Conservation (phyloP, 1,140 invertebrate species). For the Pissodes strobi region DNA sequence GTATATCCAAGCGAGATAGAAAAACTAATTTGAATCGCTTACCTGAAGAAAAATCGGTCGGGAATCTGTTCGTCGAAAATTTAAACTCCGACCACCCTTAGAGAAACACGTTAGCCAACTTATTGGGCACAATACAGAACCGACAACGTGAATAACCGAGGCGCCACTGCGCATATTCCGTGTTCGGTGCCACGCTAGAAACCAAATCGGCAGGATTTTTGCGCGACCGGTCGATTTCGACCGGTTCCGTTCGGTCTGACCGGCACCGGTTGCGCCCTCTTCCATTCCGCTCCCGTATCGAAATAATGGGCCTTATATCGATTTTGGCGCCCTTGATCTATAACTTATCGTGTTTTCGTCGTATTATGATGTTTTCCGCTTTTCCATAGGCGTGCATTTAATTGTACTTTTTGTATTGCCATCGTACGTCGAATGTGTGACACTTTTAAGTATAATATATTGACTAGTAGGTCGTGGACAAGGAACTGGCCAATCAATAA, state of each 20-base stretch:
- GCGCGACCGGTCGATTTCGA: constrained; percentile 27
- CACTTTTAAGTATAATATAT: too few species aligned
- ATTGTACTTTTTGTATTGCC: too few species aligned
- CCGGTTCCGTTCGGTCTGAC: constrained; percentile 16
- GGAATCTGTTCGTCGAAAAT: constrained; percentile 22
- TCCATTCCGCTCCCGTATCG: not conserved
- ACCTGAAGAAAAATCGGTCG: constrained; percentile 31
- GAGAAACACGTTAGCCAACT: constrained; percentile 53
- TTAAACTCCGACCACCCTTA: constrained; percentile 49
- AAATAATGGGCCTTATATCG: constrained; percentile 34
- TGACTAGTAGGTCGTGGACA: too few species aligned
- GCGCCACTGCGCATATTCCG: constrained; percentile 46
- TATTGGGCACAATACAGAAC: constrained; percentile 51
- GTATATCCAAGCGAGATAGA: too few species aligned
- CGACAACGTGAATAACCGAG: constrained; percentile 50
- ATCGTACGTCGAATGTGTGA: too few species aligned
- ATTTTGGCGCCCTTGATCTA: constrained; percentile 46
- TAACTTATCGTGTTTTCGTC: constrained; percentile 48
- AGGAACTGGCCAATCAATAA: too few species aligned
- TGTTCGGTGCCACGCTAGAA: constrained; percentile 3
- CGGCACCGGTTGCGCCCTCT: constrained; percentile 19
- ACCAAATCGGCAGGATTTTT: constrained; percentile 22
- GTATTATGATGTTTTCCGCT: too few species aligned
- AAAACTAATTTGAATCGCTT: too few species aligned
- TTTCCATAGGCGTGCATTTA: not conserved